Base-by-base conservation (phyloP, 2,797 vertebrate species). In the Ctenochaetus hawaiiensis region DNA sequence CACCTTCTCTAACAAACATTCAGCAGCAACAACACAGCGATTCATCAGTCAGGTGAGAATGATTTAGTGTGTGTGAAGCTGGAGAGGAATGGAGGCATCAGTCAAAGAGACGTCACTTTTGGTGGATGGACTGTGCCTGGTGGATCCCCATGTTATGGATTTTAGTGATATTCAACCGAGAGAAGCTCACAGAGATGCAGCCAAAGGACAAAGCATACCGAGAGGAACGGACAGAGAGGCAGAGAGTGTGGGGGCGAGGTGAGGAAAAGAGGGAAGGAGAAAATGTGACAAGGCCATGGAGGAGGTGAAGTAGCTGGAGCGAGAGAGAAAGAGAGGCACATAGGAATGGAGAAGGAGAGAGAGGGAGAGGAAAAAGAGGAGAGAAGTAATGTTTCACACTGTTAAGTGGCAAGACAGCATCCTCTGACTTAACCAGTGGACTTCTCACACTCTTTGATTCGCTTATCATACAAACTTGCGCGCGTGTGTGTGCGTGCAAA, bases 211-310 rank as follows among this genome's bases (percentile, higher is more conserved):
- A 59, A 72, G 59, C 73, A 61, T 10, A 58, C 39, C 1, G 44
- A 85, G 80, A 87, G 77, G 57, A 85, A 68, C 6, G 58, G 78
- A 58, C 80, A 80, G 62, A 71, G 71, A 72, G 77, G 64, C 59
- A 83, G 75, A 69, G 63, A 88, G 78, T 87, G 88, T 90, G 82
- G 83, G 88, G 82, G 87, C 67, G 85, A 90, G 80, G 78, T 83
- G 87, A 88, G 77, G 62, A 68, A 83, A 72, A 72, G 70, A 78
- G 77, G 70, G 64, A 85, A 80, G 61, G 80, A 86, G 82, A 82
- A 72, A 81, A 80, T 82, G 80, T 87, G 85, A 88, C 88, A 89
- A 80, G 78, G 81, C 85, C 82, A 85, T 2, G 48, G 64, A 91
- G 85, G 86, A 92, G 87, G 86, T 86, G 80, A 89, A 73, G 76